Percentiles rank a stretch among this genome's conserved stretches.
phyloP scores from a whole-genome alignment of 2,113 vertebrate genomes.

The Cyanistes caeruleus region DNA sequence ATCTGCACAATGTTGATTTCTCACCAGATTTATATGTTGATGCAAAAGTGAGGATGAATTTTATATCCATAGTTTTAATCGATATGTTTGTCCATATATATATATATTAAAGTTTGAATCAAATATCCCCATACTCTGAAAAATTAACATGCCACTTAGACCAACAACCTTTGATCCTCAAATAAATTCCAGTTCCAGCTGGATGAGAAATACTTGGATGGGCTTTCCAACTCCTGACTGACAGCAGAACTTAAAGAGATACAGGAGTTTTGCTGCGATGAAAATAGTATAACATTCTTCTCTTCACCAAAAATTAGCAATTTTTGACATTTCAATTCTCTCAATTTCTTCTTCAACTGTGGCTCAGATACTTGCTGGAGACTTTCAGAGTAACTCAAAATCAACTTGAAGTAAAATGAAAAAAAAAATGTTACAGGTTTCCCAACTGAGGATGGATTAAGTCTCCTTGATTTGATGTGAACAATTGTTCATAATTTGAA shows the following conservation, averaged over 20 bases:
- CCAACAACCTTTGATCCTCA: neutral
- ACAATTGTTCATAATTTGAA: slow-evolving; percentile 13
- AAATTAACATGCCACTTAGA: neutral
- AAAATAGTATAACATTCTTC: neutral
- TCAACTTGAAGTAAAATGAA: neutral
- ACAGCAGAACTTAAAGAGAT: neutral
- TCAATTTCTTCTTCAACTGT: neutral
- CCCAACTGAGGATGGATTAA: neutral
- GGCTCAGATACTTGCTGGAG: neutral
- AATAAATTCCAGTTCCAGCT: neutral
- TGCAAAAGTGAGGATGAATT: neutral
- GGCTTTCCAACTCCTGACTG: neutral
- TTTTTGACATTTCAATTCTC: neutral
- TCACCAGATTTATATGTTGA: neutral
- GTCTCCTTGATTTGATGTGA: slow-evolving; percentile 12
- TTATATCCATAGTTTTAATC: neutral
- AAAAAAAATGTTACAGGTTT: neutral
- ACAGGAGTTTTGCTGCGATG: neutral
- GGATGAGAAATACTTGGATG: neutral
- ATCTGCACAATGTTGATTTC: neutral
- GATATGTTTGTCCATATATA: neutral
- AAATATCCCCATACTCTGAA: neutral
- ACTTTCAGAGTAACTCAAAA: neutral
- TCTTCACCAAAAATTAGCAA: neutral
- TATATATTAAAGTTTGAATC: neutral